Evolutionary conservation across 2,888 invertebrate genomes (phyloP).

Genomic region (Incurvaria masculella): DNA sequence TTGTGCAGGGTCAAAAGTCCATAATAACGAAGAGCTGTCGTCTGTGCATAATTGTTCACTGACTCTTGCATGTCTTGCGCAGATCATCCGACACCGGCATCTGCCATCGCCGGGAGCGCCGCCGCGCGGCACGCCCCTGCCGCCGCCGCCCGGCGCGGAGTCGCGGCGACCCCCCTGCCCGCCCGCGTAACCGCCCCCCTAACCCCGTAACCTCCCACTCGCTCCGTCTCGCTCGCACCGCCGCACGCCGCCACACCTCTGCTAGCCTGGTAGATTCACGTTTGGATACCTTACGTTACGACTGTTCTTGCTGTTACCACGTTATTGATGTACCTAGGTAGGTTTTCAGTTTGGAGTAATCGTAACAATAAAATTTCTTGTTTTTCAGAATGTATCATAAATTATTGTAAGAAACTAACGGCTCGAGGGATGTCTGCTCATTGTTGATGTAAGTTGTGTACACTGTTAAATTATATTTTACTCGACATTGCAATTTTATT

Average conservation of each 20-base stretch:
- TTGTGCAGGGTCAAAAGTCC: too few relatives aligned
- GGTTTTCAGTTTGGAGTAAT: too few relatives aligned
- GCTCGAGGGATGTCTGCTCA: too few relatives aligned
- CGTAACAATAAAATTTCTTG: too few relatives aligned
- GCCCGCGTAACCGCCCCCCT: background rate
- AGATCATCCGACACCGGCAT: conserved; percentile 66
- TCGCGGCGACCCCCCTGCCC: conserved; percentile 9
- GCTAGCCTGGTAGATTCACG: conserved; percentile 8
- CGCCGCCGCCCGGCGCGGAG: conserved; percentile 2
- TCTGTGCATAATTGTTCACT: conserved; percentile 20
- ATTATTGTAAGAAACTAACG: too few relatives aligned
- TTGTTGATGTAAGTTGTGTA: too few relatives aligned
- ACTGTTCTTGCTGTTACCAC: too few relatives aligned
- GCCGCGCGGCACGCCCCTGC: background rate
- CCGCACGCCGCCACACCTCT: conserved; percentile 12
- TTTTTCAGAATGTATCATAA: too few relatives aligned
- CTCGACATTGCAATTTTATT: too few relatives aligned
- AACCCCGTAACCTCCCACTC: background rate
- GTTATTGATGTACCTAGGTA: too few relatives aligned
- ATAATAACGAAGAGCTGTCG: background rate
- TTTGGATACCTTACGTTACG: conserved; percentile 8
- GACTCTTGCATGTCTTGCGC: conserved; percentile 10
- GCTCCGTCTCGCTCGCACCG: conserved; percentile 10
- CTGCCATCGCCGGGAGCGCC: conserved; percentile 53
- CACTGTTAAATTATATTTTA: too few relatives aligned